phyloP scores from a whole-genome alignment of 2,888 invertebrate genomes.

The Apotomis turbidana region DNA sequence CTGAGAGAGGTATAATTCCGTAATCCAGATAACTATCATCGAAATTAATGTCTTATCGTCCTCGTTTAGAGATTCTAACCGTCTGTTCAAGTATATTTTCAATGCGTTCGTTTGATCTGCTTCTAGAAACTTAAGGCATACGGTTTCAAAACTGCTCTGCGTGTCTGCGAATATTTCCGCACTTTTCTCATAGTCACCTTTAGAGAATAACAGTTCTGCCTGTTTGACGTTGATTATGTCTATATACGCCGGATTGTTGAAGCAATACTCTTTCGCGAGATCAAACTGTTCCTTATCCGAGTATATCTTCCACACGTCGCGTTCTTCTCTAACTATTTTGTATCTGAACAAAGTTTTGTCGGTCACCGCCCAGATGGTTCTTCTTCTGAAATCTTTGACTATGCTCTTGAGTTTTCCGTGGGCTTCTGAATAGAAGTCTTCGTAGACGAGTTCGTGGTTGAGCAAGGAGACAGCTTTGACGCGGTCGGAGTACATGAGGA shows the following conservation, averaged over 20 bases:
- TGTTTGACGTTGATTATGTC: constrained; percentile 94
- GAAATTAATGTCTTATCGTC: constrained; percentile 95
- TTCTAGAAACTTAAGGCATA: constrained; percentile 95
- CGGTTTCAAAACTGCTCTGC: constrained; percentile 96
- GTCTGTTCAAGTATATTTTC: constrained; percentile 93
- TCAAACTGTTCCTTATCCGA: constrained; percentile 93
- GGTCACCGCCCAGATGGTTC: constrained; percentile 93
- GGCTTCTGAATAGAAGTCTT: constrained; percentile 92
- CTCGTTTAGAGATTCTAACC: constrained; percentile 88
- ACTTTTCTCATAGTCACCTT: constrained; percentile 91
- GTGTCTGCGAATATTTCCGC: constrained; percentile 96
- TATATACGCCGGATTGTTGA: constrained; percentile 90
- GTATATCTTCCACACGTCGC: constrained; percentile 95
- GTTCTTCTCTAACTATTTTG: constrained; percentile 91
- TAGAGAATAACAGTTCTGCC: constrained; percentile 92
- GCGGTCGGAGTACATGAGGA: constrained; percentile 92
- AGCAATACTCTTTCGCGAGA: constrained; percentile 92
- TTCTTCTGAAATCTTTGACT: constrained; percentile 90
- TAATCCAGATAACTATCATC: constrained; percentile 97
- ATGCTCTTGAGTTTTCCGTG: constrained; percentile 92
- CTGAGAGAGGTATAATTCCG: constrained; percentile 95
- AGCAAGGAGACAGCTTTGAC: constrained; percentile 93
- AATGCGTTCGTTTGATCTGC: constrained; percentile 92
- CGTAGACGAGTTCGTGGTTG: constrained; percentile 93
- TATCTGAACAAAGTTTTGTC: constrained; percentile 93